phyloP scores from a whole-genome alignment of 2,797 vertebrate species.

The Trichosurus vulpecula region DNA sequence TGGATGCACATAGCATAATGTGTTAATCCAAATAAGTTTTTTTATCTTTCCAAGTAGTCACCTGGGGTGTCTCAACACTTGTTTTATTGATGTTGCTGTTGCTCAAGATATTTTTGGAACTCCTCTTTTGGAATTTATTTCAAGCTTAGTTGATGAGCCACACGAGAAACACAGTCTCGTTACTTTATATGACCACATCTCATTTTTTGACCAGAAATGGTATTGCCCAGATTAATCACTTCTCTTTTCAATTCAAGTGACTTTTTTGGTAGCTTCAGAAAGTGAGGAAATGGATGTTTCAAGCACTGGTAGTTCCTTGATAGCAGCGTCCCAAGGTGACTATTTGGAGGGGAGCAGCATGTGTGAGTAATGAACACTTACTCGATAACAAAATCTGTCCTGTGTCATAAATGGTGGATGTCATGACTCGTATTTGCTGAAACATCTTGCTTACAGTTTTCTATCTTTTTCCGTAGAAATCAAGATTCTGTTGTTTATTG shows the following conservation, averaged over 20 bases:
- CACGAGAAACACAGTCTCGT: not conserved
- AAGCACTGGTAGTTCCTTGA: not conserved
- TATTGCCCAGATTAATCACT: not conserved
- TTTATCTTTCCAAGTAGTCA: not conserved
- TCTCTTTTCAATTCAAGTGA: not conserved
- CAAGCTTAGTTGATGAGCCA: not conserved
- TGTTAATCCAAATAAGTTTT: not conserved
- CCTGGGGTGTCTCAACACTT: not conserved
- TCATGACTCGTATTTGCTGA: not conserved
- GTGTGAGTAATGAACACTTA: not conserved
- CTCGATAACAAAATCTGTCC: not conserved
- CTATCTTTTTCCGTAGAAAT: not conserved
- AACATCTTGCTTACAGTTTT: not conserved
- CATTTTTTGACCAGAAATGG: not conserved
- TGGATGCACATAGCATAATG: not conserved
- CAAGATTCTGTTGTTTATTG: not conserved
- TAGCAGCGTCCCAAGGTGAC: not conserved
- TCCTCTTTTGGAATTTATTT: not conserved
- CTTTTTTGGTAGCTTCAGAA: not conserved
- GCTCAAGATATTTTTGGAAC: not conserved
- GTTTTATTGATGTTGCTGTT: not conserved
- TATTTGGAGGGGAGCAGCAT: not conserved
- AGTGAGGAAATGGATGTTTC: not conserved
- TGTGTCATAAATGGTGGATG: not conserved
- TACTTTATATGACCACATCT: not conserved